Evolutionary conservation across 1,140 invertebrate species (phyloP).

Genomic region (fruit fly (Drosophila melanogaster)): DNA sequence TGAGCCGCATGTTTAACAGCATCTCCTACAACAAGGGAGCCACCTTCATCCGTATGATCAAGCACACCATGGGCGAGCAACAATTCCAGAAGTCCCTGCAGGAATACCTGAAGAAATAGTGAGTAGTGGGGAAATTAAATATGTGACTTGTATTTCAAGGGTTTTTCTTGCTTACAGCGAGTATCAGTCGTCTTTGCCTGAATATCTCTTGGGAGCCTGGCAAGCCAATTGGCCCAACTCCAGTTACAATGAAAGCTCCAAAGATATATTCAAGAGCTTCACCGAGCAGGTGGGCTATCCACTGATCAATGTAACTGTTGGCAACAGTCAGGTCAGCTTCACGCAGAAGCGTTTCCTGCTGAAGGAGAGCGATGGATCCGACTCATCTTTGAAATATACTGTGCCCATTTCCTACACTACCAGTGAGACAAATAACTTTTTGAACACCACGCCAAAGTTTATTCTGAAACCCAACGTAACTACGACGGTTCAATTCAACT

Average conservation of each 20-base stretch:
- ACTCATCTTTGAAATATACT: slow-evolving; percentile 85
- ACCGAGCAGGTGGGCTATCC: slow-evolving; percentile 91
- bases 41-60: slow-evolving; percentile 91
- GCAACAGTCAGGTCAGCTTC: slow-evolving; percentile 34
- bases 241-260: slow-evolving; percentile 38
- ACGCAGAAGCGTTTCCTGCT: slow-evolving; percentile 86
- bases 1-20: slow-evolving; percentile 86
- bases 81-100: slow-evolving; percentile 87
- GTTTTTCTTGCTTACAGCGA: slow-evolving; percentile 22
- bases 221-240: slow-evolving; percentile 80
- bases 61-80: slow-evolving; percentile 88
- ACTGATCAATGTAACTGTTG: slow-evolving; percentile 86
- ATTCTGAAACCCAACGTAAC: slow-evolving; percentile 71
- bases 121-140: slow-evolving; percentile 35
- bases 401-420: slow-evolving; percentile 88
- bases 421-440: slow-evolving; percentile 85
- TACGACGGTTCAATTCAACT: not conserved
- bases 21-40: slow-evolving; percentile 89
- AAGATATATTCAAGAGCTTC: slow-evolving; percentile 88
- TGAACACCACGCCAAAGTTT: slow-evolving; percentile 84
- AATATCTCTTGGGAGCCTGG: slow-evolving; percentile 87
- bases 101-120: slow-evolving; percentile 86
- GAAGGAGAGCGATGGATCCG: slow-evolving; percentile 69
- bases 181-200: slow-evolving; percentile 85
- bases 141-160: too few relatives aligned